phyloP scores from a whole-genome alignment of 2,797 vertebrate species.

The Vireo griseus region DNA sequence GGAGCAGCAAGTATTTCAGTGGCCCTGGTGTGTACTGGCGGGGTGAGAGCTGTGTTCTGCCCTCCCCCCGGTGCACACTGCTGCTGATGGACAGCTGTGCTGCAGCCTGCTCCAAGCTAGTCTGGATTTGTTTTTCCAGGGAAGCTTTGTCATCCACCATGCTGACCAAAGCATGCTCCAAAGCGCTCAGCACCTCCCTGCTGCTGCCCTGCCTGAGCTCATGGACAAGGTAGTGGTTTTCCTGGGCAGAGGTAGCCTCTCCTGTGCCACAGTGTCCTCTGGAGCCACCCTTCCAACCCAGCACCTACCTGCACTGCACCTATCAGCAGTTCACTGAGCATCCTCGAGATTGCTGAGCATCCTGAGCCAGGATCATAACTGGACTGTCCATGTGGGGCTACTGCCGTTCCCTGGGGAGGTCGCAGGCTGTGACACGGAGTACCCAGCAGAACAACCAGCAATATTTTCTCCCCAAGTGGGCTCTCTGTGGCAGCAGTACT shows the following conservation, averaged over 20 bases:
- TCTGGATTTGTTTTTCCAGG: fast-evolving
- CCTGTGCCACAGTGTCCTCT: background rate
- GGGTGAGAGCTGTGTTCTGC: background rate
- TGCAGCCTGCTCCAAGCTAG: fast-evolving
- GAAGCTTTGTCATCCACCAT: background rate
- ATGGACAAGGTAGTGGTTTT: fast-evolving
- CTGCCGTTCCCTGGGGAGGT: fast-evolving
- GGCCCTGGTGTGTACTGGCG: background rate
- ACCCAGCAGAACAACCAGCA: background rate
- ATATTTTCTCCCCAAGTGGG: background rate
- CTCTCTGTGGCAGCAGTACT: background rate
- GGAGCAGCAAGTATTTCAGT: background rate
- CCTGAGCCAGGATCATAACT: background rate
- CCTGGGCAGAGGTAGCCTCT: background rate
- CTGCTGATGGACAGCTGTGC: background rate
- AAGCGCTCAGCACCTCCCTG: background rate
- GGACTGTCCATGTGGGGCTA: background rate
- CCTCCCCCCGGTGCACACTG: fast-evolving
- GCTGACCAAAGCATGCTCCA: background rate
- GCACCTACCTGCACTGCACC: background rate
- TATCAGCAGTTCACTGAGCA: background rate
- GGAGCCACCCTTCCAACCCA: background rate
- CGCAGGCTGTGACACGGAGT: background rate
- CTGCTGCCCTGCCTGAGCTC: background rate
- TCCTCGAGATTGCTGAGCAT: background rate